phyloP scores from a whole-genome alignment of 2,888 invertebrate species.

The Ashinkailepas kermadecensis region DNA sequence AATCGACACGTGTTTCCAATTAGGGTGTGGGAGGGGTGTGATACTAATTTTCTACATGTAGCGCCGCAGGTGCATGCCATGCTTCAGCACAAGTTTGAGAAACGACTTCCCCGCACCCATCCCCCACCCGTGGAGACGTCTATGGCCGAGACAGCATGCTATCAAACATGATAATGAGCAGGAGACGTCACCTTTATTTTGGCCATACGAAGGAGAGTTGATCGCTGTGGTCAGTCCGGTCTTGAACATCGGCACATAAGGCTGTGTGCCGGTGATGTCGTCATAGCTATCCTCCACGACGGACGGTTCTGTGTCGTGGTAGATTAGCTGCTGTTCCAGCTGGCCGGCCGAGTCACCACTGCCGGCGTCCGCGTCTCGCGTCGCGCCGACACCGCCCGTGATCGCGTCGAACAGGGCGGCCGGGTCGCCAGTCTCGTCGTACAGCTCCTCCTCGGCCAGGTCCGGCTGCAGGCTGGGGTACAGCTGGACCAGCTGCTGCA shows the following conservation, averaged over 20 bases:
- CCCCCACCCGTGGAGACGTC: too few species aligned
- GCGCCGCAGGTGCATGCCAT: too few species aligned
- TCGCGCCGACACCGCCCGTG: neutral
- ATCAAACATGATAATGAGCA: neutral
- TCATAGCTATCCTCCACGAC: neutral
- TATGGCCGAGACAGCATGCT: too few species aligned
- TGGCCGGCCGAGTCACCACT: neutral
- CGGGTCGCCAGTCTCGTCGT: neutral
- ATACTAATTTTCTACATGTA: too few species aligned
- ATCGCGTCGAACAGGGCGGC: neutral
- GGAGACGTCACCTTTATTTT: neutral
- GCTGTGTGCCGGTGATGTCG: neutral
- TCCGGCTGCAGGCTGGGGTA: neutral
- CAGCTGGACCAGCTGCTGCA: neutral
- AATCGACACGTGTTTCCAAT: too few species aligned
- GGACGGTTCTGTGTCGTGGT: neutral
- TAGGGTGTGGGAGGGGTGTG: too few species aligned
- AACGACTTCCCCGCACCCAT: too few species aligned
- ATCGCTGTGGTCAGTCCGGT: neutral
- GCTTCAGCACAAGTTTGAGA: too few species aligned
- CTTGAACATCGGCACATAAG: neutral
- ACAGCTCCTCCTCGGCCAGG: neutral
- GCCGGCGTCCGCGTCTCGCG: neutral
- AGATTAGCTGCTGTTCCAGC: neutral
- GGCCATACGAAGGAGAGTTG: neutral